phyloP scores from a whole-genome alignment of 2,888 invertebrate genomes.

The Trichacis sp. region DNA sequence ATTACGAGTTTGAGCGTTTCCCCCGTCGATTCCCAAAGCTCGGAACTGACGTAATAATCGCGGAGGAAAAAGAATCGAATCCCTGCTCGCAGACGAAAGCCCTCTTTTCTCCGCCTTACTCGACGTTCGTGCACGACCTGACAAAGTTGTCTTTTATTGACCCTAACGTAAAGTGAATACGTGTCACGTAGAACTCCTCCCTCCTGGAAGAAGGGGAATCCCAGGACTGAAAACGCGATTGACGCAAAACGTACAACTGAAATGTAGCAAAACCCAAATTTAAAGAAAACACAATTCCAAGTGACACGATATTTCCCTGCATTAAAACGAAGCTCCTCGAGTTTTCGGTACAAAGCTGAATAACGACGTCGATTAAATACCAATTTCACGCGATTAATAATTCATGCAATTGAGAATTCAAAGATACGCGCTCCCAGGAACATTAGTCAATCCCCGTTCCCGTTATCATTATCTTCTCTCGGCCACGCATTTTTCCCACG shows the following conservation, averaged over 20 bases:
- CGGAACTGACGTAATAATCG: neutral
- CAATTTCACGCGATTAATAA: conserved; percentile 1
- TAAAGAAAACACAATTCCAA: no score
- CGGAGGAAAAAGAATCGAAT: conserved; percentile 2
- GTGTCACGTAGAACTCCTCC: conserved; percentile 25
- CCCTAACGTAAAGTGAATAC: conserved; percentile 23
- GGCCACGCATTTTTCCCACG: neutral
- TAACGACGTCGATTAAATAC: no score
- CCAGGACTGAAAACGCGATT: conserved; percentile 1
- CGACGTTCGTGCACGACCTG: conserved; percentile 9
- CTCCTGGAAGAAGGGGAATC: conserved; percentile 9
- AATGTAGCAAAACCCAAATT: no score
- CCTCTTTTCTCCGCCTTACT: conserved; percentile 5
- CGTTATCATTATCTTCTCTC: neutral
- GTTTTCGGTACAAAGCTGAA: no score
- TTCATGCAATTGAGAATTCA: neutral
- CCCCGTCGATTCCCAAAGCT: neutral
- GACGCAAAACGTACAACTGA: conserved; percentile 16
- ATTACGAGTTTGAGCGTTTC: neutral
- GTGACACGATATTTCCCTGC: no score
- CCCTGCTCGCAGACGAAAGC: neutral
- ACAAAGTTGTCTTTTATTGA: conserved; percentile 29
- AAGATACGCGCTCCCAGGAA: neutral
- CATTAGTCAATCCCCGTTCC: neutral
- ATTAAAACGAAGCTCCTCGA: no score